Evolutionary conservation across 2,113 vertebrate species (phyloP).

Genomic region (Brachyhypopomus occidentalis): DNA sequence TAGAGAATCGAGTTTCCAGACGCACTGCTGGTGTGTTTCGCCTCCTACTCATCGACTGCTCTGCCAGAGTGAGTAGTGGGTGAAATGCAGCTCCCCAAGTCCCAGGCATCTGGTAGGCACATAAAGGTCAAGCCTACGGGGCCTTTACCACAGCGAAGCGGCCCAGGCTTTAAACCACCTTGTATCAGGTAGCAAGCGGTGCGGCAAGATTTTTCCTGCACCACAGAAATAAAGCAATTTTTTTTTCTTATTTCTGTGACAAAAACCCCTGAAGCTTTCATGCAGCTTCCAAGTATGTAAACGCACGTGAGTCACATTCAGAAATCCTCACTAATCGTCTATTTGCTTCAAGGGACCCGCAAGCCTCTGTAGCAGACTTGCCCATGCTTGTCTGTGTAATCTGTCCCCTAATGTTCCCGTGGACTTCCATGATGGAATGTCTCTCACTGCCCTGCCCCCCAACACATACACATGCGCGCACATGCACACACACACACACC

Average conservation of each 20-base stretch:
- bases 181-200: not conserved
- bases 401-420: slow-evolving; percentile 27
- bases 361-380: slow-evolving; percentile 47
- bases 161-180: not conserved
- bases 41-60: slow-evolving; percentile 27
- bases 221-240: not conserved
- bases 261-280: slow-evolving; percentile 27
- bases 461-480: not conserved
- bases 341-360: slow-evolving; percentile 18
- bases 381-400: slow-evolving; percentile 55
- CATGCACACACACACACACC: no score
- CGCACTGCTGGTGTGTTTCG: slow-evolving; percentile 28
- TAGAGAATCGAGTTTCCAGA: slow-evolving; percentile 41
- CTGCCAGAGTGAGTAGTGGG: slow-evolving; percentile 34
- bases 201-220: not conserved
- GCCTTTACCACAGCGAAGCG: not conserved
- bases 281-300: slow-evolving; percentile 8
- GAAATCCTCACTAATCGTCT: not conserved
- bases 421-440: slow-evolving; percentile 54
- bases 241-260: slow-evolving; percentile 3
- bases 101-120: slow-evolving; percentile 48
- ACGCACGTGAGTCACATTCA: slow-evolving; percentile 4
- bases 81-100: slow-evolving; percentile 15
- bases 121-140: slow-evolving; percentile 19
- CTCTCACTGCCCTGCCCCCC: slow-evolving; percentile 1